Percentiles rank a stretch among this genome's conserved stretches.
Evolutionary conservation across 2,113 vertebrate genomes (phyloP).

Genomic region (Tauraco erythrolophus): DNA sequence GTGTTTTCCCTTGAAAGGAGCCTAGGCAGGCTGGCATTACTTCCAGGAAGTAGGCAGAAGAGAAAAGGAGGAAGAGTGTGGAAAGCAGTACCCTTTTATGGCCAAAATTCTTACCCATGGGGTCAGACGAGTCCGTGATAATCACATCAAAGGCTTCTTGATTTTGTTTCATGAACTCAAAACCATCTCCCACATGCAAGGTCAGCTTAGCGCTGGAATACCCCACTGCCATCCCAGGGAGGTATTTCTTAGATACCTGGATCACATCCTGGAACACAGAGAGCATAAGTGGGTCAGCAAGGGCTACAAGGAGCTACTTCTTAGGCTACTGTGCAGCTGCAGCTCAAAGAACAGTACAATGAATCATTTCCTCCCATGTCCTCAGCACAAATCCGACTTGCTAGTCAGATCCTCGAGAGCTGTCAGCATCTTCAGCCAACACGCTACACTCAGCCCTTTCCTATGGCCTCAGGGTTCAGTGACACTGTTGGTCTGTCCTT

Average conservation of each 20-base stretch:
- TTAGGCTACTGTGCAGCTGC: background rate
- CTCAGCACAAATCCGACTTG: background rate
- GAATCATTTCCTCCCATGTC: constrained; percentile 34
- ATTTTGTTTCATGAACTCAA: constrained; percentile 99
- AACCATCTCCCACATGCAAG: constrained; percentile 93
- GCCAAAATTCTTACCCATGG: constrained; percentile 86
- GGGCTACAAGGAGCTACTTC: background rate
- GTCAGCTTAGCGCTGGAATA: constrained; percentile 95
- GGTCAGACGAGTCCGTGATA: constrained; percentile 97
- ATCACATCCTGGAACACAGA: constrained; percentile 90
- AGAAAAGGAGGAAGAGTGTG: background rate
- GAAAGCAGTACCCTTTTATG: background rate
- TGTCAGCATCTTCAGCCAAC: constrained; percentile 20
- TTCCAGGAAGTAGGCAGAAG: background rate
- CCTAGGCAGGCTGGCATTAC: background rate
- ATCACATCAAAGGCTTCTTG: constrained; percentile 97
- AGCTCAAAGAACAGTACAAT: background rate
- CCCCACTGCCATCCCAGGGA: constrained; percentile 94
- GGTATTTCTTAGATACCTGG: constrained; percentile 93
- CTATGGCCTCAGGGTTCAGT: background rate
- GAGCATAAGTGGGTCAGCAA: background rate
- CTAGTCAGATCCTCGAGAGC: background rate
- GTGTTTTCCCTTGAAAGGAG: background rate
- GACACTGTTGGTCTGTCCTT: background rate
- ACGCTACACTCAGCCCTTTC: background rate